Conservation (phyloP, 2,888 invertebrate species). For the Caenorhabditis sp. region DNA sequence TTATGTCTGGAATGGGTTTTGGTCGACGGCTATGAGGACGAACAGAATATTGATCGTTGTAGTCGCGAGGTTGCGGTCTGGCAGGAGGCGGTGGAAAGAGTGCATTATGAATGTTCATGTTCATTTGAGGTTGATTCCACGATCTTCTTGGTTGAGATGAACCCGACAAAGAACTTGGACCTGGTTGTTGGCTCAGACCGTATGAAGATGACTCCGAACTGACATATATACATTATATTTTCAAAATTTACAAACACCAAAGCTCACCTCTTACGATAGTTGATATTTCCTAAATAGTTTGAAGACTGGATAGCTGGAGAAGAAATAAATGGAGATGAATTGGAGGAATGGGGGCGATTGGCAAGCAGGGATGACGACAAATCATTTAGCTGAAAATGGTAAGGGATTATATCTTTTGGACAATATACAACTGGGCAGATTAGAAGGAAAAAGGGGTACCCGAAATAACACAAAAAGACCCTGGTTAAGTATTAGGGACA, state of each 20-base stretch:
- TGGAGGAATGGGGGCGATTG: conserved; percentile 22
- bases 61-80: not conserved
- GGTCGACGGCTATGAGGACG: conserved; percentile 20
- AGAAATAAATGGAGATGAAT: conserved; percentile 18
- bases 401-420: not conserved
- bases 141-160: not conserved
- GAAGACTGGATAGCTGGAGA: not conserved
- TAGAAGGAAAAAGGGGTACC: not conserved
- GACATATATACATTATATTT: too few species aligned
- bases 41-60: not conserved
- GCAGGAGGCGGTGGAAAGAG: not conserved
- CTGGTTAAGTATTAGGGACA: not conserved
- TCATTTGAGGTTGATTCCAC: conserved; percentile 42
- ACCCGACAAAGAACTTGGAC: not conserved
- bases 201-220: conserved; percentile 35
- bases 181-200: conserved; percentile 1
- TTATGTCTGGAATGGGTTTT: conserved; percentile 41
- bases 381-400: conserved; percentile 29
- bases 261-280: conserved; percentile 40
- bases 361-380: conserved; percentile 1
- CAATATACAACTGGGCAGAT: not conserved
- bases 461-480: not conserved
- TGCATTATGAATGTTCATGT: too few species aligned
- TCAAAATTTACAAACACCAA: too few species aligned
- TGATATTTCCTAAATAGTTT: conserved; percentile 1